These are phyloP conservation scores for Menura novaehollandiae DNA, from an alignment of 2,113 vertebrate species.

Conservation along the genomic window DNA sequence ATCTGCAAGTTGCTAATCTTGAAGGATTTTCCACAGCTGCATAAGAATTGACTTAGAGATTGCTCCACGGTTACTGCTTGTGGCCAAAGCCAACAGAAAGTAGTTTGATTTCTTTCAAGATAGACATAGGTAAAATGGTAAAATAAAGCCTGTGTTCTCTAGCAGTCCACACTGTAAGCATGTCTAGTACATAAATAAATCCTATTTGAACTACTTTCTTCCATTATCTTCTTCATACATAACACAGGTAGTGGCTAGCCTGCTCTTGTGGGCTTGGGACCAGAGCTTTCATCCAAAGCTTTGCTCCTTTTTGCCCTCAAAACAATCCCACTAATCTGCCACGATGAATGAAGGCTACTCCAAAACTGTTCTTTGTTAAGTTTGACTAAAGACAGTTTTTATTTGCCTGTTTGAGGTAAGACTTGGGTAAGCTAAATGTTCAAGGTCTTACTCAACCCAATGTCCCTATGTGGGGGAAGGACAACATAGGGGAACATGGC, in stretches of 20 bases:
- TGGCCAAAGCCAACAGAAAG: constrained; percentile 70
- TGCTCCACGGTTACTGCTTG: constrained; percentile 50
- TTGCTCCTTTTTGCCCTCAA: not conserved
- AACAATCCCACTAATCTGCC: not conserved
- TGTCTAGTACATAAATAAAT: not conserved
- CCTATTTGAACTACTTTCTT: not conserved
- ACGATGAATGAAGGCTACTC: not conserved
- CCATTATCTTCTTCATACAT: not conserved
- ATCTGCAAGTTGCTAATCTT: constrained; percentile 7
- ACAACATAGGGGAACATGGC: not conserved
- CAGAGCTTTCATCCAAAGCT: not conserved
- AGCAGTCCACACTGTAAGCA: not conserved
- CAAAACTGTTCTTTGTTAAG: not conserved
- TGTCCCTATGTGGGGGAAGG: not conserved
- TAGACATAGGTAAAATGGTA: not conserved
- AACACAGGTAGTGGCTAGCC: not conserved
- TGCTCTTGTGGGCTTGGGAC: not conserved
- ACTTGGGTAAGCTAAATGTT: not conserved
- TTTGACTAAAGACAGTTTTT: not conserved
- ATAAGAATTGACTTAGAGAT: not conserved
- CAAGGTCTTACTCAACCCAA: not conserved
- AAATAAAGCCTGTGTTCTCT: constrained; percentile 13
- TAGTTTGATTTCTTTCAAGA: constrained; percentile 57
- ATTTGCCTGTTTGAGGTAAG: not conserved
- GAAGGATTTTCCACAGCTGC: constrained; percentile 47